A percentile compares a stretch with the other conserved stretches of the same genome.
phyloP scores from a whole-genome alignment of 1,140 invertebrate species.

The Macrosteles quadrilineatus region DNA sequence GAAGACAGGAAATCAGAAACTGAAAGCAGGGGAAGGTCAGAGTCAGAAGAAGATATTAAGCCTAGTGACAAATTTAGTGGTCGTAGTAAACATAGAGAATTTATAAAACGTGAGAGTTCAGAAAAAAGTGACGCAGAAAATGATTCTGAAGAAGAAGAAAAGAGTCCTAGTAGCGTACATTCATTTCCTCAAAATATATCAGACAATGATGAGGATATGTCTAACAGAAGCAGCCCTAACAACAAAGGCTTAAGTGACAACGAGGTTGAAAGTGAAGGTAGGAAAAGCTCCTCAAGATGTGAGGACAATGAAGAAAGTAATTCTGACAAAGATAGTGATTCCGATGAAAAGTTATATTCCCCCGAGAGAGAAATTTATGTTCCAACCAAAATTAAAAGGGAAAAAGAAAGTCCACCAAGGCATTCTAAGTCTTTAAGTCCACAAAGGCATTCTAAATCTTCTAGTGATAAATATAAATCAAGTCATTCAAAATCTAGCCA shows the following conservation, averaged over 20 bases:
- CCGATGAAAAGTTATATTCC: slow-evolving; percentile 39
- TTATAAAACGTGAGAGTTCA: neutral
- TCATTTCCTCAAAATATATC: slow-evolving; percentile 13
- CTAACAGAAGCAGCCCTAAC: too few relatives aligned
- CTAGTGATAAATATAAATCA: slow-evolving; percentile 46
- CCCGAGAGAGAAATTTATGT: slow-evolving; percentile 2
- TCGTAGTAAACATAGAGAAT: neutral
- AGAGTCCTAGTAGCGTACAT: slow-evolving; percentile 40
- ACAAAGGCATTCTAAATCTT: too few relatives aligned
- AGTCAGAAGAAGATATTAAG: neutral
- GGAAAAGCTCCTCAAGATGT: too few relatives aligned
- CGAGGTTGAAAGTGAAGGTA: too few relatives aligned
- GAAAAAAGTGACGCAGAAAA: slow-evolving; percentile 29
- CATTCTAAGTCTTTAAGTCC: neutral
- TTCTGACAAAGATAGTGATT: slow-evolving; percentile 48
- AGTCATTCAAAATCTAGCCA: slow-evolving; percentile 39
- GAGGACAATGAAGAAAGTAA: neutral
- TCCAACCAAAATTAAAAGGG: slow-evolving; percentile 6
- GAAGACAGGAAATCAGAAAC: slow-evolving; percentile 15
- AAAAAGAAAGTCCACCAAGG: slow-evolving; percentile 18
- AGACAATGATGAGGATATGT: slow-evolving; percentile 19
- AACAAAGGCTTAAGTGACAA: too few relatives aligned
- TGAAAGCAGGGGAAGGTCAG: slow-evolving; percentile 11
- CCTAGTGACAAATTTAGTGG: neutral
- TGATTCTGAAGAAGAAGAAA: slow-evolving; percentile 39